phyloP scores from a whole-genome alignment of 2,797 vertebrate genomes.

The Megalops cyprinoides region DNA sequence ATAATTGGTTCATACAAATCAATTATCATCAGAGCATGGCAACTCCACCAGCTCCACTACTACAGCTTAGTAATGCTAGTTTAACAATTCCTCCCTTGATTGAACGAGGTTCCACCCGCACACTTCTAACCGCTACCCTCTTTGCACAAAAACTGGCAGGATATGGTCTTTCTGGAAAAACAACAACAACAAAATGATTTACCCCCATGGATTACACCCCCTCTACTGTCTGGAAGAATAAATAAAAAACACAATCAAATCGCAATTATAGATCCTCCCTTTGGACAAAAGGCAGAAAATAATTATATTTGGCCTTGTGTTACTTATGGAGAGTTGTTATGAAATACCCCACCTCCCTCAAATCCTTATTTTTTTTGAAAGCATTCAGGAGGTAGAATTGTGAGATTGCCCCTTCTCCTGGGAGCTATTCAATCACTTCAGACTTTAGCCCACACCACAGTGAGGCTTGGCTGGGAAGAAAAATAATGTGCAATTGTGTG shows the following conservation, averaged over 20 bases:
- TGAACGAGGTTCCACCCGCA: background rate
- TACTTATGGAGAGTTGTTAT: background rate
- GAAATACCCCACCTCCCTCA: background rate
- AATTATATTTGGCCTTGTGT: background rate
- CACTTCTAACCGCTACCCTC: background rate
- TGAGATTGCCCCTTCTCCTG: slow-evolving; percentile 64
- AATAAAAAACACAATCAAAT: background rate
- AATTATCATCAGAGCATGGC: too few relatives aligned
- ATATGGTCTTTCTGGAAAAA: background rate
- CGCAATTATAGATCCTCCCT: background rate
- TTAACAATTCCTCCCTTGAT: too few relatives aligned
- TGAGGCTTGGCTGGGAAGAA: slow-evolving; percentile 45
- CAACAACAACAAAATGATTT: background rate
- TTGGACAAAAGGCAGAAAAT: background rate
- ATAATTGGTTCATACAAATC: too few relatives aligned
- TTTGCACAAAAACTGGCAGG: background rate
- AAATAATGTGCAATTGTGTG: slow-evolving; percentile 54
- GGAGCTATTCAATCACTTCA: slow-evolving; percentile 71
- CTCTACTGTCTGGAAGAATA: background rate
- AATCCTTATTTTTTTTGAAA: slow-evolving; percentile 22
- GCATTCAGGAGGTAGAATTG: slow-evolving; percentile 44
- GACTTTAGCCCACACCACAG: slow-evolving; percentile 60
- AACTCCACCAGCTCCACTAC: too few relatives aligned
- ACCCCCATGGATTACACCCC: background rate
- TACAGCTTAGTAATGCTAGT: too few relatives aligned